These are phyloP conservation scores for Chamaea fasciata DNA, from an alignment of 2,113 vertebrate genomes.

Conservation along the genomic window DNA sequence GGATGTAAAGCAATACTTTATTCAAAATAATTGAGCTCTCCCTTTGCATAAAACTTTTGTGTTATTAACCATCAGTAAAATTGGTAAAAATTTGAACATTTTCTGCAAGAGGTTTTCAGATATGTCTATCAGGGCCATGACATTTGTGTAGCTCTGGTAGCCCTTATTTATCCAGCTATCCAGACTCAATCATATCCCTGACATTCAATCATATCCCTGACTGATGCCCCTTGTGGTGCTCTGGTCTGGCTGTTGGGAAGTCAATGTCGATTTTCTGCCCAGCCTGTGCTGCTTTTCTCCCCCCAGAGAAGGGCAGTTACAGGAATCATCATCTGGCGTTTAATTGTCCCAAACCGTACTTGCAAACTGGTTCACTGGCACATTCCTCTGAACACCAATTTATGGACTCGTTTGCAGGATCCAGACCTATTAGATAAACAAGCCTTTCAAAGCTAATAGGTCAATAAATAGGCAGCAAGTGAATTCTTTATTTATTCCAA, in stretches of 20 bases:
- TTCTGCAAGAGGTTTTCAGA: not conserved
- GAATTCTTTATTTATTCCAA: not conserved
- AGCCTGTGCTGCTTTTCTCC: rapidly evolving
- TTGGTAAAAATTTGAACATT: rapidly evolving
- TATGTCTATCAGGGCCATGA: rapidly evolving
- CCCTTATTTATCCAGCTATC: not conserved
- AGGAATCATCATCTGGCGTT: not conserved
- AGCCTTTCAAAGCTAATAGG: not conserved
- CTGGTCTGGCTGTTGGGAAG: not conserved
- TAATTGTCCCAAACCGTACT: too few relatives aligned
- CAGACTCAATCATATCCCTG: not conserved
- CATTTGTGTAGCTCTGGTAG: not conserved
- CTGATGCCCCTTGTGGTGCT: not conserved
- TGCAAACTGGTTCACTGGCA: not conserved
- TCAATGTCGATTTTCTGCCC: not conserved
- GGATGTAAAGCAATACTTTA: not conserved
- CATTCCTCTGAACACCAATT: not conserved
- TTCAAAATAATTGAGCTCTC: not conserved
- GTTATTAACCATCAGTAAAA: not conserved
- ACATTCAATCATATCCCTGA: not conserved
- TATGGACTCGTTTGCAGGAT: not conserved
- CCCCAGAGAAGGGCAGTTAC: not conserved
- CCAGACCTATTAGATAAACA: not conserved
- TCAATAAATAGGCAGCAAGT: not conserved
- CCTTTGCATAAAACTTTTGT: not conserved